These are phyloP conservation scores for Mactra quadrangularis DNA, from an alignment of 1,140 invertebrate genomes.

Conservation along the genomic window DNA sequence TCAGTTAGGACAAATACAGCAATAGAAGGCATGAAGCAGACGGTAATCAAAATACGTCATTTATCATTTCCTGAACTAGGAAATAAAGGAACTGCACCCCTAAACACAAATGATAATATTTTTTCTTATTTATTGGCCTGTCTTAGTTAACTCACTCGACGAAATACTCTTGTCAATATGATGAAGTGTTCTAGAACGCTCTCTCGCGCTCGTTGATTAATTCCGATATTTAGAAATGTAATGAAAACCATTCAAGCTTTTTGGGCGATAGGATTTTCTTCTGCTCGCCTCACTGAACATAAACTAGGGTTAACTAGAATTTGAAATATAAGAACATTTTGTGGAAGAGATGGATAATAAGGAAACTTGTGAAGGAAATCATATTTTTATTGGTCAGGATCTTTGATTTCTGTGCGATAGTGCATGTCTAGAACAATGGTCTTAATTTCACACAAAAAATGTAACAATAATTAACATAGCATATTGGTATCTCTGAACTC, in stretches of 20 bases:
- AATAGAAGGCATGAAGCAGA: slow-evolving; percentile 17
- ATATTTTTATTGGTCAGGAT: too few species aligned
- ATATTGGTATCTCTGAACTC: too few species aligned
- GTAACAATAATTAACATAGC: too few species aligned
- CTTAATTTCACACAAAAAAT: too few species aligned
- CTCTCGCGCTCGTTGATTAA: slow-evolving; percentile 29
- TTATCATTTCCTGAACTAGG: slow-evolving; percentile 21
- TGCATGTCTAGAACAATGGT: too few species aligned
- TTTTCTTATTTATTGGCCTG: slow-evolving; percentile 1
- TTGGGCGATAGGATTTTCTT: not conserved
- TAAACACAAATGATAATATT: slow-evolving; percentile 36
- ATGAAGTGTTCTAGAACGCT: slow-evolving; percentile 3
- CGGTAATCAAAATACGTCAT: slow-evolving; percentile 18
- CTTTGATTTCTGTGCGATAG: too few species aligned
- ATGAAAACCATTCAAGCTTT: slow-evolving; percentile 5
- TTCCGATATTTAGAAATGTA: slow-evolving; percentile 36
- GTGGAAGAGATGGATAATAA: too few species aligned
- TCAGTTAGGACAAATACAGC: slow-evolving; percentile 7
- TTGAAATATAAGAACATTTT: too few species aligned
- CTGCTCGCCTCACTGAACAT: not conserved
- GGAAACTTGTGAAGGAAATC: too few species aligned
- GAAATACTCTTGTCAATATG: slow-evolving; percentile 23
- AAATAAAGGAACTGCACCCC: slow-evolving; percentile 33
- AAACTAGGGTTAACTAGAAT: not conserved
- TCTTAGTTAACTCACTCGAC: slow-evolving; percentile 26